phyloP scores from a whole-genome alignment of 37 sponge, comb jelly and placozoan species.

The Ephydatia muelleri region DNA sequence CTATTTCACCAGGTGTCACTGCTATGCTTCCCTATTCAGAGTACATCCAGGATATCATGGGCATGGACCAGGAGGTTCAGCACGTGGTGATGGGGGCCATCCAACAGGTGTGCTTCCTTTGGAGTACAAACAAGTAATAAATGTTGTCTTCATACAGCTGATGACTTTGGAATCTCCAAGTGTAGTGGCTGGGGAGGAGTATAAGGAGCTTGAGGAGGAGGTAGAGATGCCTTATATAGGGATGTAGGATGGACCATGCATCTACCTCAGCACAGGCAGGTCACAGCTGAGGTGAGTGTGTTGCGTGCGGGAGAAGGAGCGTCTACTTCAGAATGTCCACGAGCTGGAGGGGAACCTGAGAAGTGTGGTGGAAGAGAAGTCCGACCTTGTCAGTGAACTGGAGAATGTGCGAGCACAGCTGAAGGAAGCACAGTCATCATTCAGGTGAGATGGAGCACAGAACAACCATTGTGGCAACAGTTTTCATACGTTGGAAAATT shows the following conservation, averaged over 20 bases:
- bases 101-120: constrained; percentile 60
- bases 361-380: background rate
- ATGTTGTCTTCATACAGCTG: constrained; percentile 20
- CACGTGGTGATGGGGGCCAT: constrained; percentile 83
- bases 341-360: constrained; percentile 24
- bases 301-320: constrained; percentile 25
- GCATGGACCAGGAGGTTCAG: constrained; percentile 71
- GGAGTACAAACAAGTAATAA: background rate
- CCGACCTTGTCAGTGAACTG: constrained; percentile 14
- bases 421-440: constrained; percentile 18
- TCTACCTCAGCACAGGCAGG: constrained; percentile 33
- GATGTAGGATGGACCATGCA: background rate
- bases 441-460: constrained; percentile 20
- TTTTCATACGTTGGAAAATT: too few species aligned
- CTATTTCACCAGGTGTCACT: background rate
- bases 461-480: too few species aligned
- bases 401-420: constrained; percentile 22
- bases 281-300: constrained; percentile 5
- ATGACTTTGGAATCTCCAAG: constrained; percentile 44
- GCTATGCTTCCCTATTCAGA: constrained; percentile 6
- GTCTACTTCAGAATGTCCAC: constrained; percentile 32
- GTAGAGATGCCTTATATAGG: constrained; percentile 9
- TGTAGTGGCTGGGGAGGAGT: constrained; percentile 64
- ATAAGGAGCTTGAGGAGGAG: constrained; percentile 66
- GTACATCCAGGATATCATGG: constrained; percentile 79